Evolutionary conservation across 1,140 invertebrate species (phyloP).

Genomic region (Coptotermes formosanus): DNA sequence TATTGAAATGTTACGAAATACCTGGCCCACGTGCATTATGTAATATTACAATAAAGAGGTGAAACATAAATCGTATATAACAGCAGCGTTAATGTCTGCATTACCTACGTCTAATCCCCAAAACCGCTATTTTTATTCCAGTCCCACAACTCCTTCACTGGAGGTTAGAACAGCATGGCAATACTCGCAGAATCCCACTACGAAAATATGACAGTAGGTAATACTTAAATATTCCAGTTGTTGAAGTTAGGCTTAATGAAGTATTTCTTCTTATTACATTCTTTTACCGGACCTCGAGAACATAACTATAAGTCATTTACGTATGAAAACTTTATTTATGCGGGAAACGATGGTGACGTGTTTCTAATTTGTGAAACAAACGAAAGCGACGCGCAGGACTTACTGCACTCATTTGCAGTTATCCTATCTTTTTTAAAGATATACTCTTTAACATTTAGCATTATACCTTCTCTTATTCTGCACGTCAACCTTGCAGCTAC

Average conservation of each 20-base stretch:
- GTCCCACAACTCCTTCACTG: not conserved
- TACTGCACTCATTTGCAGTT: not conserved
- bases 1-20: too few species aligned
- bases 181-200: not conserved
- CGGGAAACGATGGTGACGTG: conserved; percentile 25
- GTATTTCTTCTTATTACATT: not conserved
- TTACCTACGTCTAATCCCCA: not conserved
- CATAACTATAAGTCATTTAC: not conserved
- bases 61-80: too few species aligned
- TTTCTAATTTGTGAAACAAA: conserved; percentile 21
- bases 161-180: not conserved
- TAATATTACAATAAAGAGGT: too few species aligned
- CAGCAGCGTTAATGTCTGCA: too few species aligned
- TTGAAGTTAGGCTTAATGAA: not conserved
- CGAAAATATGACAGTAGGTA: not conserved
- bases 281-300: not conserved
- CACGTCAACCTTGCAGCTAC: not conserved
- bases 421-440: not conserved
- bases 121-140: not conserved
- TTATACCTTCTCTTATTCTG: not conserved
- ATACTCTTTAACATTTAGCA: not conserved
- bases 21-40: too few species aligned
- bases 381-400: not conserved
- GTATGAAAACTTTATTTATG: not conserved
- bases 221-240: not conserved